Conservation (phyloP, 1,140 invertebrate genomes). For the Drosophila malerkotliana region DNA sequence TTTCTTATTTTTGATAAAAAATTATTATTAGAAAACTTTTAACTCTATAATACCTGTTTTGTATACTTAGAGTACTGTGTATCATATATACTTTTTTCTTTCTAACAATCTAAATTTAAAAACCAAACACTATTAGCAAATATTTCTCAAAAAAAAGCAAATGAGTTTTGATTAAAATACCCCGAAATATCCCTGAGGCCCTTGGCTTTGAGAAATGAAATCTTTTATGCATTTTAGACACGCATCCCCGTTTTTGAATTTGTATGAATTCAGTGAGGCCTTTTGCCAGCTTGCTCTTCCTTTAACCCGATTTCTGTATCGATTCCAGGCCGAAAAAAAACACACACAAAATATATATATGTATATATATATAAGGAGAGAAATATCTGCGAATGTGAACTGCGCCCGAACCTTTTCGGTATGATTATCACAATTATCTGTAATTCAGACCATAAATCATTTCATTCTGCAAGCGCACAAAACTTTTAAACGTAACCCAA, state of each 20-base stretch:
- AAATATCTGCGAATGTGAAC: slow-evolving; percentile 65
- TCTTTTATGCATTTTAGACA: slow-evolving; percentile 59
- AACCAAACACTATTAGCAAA: not conserved
- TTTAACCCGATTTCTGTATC: slow-evolving; percentile 56
- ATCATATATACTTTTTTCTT: too few relatives aligned
- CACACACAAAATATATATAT: not conserved
- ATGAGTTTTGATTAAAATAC: not conserved
- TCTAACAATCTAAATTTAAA: too few relatives aligned
- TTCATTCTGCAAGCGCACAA: slow-evolving; percentile 72
- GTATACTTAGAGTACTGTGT: too few relatives aligned
- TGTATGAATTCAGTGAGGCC: slow-evolving; percentile 20
- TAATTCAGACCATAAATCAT: slow-evolving; percentile 83
- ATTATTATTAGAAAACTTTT: too few relatives aligned
- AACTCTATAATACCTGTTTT: too few relatives aligned
- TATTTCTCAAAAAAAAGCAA: not conserved
- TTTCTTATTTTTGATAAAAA: too few relatives aligned
- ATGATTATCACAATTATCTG: slow-evolving; percentile 84
- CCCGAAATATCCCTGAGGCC: not conserved
- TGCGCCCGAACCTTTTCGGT: slow-evolving; percentile 74
- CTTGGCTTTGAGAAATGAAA: slow-evolving; percentile 27
- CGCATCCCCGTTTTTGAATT: slow-evolving; percentile 33
- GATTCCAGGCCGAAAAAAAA: slow-evolving; percentile 49
- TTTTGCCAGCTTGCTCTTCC: slow-evolving; percentile 14
- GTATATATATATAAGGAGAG: slow-evolving; percentile 3
- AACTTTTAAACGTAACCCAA: slow-evolving; percentile 76